Base-by-base conservation (phyloP, 2,888 invertebrate genomes). In the Aporophyla lueneburgensis region DNA sequence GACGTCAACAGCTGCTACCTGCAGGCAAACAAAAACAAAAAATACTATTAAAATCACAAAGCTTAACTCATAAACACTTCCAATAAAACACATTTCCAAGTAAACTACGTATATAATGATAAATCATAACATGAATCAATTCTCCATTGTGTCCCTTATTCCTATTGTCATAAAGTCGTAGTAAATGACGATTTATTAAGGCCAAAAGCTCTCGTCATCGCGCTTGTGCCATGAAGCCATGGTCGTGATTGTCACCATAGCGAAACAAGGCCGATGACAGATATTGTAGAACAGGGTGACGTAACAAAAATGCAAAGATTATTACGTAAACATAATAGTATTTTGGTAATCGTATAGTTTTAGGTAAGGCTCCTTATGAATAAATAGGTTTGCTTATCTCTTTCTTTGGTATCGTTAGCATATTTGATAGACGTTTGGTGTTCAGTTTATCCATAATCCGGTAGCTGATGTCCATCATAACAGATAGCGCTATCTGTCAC, bases 1-100 rank as follows among this genome's bases (percentile, higher is more conserved):
- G 93, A 95, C 95, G 96, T 96, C 96, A 96, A 96, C 96, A 96
- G 96, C 96, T 95, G 94, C 90, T 93, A 92, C 91, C 96, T 96
- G 95, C 78, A 79, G 85, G 83, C 91, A 94, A 93, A 88, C 53
- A 69, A 90, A 84, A 88, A 78, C 24, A 71, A 74, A 81, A 33
- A 40, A 78, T 71, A 86, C 61, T 24, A 78, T 46, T 72, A 49
- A 74, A 71, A 61, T 53, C 58, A 78, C 59, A 78, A 77, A 78
- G 59, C 66, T 63, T 24, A 68, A 56, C 54, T 63, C 59, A 62
- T 40, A 69, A 71, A 69, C 54, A 70, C 16, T 56, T 58, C 58
- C 21, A 73, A 71, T 74, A 76, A 56, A 76, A 69, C 66, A 46
- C 49, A 78, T 73, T 86, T 81, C 81, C 68, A 78, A 75, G 74